These are phyloP conservation scores for Parnassius smintheus DNA, from an alignment of 2,888 invertebrate species.

Conservation along the genomic window DNA sequence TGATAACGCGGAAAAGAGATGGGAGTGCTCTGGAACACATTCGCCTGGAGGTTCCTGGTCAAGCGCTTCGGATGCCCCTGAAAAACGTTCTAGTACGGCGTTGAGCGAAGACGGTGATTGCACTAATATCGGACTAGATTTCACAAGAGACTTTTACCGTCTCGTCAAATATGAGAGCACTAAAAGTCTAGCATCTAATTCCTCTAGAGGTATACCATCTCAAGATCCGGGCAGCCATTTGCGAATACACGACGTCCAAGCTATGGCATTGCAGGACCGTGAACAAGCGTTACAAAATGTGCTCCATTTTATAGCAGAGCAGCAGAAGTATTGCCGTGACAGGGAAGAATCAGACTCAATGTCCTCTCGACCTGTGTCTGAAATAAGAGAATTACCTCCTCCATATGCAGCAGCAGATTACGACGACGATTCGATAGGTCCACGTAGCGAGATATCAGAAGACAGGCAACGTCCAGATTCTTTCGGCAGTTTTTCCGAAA, in stretches of 20 bases:
- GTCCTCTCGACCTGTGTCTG: constrained; percentile 78
- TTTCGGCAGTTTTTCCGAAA: constrained; percentile 75
- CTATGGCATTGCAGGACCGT: constrained; percentile 80
- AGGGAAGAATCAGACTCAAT: constrained; percentile 81
- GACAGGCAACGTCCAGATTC: constrained; percentile 72
- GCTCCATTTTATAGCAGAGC: constrained; percentile 87
- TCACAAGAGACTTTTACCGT: constrained; percentile 89
- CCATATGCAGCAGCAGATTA: constrained; percentile 75
- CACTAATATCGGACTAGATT: constrained; percentile 86
- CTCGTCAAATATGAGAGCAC: constrained; percentile 91
- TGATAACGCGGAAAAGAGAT: constrained; percentile 80
- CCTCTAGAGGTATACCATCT: constrained; percentile 84
- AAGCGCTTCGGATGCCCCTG: constrained; percentile 80
- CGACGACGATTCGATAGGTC: constrained; percentile 73
- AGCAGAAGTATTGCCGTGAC: constrained; percentile 85
- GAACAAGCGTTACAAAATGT: constrained; percentile 88
- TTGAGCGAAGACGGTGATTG: constrained; percentile 86
- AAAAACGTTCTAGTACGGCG: constrained; percentile 86
- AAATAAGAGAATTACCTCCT: constrained; percentile 80
- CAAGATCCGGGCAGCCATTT: constrained; percentile 72
- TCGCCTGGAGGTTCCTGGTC: constrained; percentile 84
- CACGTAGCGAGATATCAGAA: constrained; percentile 73
- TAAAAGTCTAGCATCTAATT: constrained; percentile 88
- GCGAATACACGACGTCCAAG: constrained; percentile 70
- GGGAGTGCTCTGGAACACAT: constrained; percentile 82